Percentiles rank a stretch among this genome's conserved stretches.
Evolutionary conservation across 1,140 invertebrate genomes (phyloP).

Genomic region (Drosophila carrolli): DNA sequence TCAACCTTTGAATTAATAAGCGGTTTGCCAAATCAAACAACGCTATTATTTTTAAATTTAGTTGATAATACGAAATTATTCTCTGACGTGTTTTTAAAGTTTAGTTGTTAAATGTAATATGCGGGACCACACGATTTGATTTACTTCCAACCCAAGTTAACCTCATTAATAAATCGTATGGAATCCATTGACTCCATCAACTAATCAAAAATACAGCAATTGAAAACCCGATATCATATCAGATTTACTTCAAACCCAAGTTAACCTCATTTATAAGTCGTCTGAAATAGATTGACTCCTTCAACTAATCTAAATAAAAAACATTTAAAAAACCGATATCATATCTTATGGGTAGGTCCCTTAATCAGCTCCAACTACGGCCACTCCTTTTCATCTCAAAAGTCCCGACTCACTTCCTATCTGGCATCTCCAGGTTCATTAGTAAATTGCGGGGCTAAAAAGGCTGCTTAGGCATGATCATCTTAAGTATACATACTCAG

Average conservation of each 20-base stretch:
- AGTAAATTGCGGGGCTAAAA: conserved; percentile 31
- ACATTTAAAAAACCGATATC: conserved; percentile 29
- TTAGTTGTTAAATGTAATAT: no score
- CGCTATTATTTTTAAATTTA: no score
- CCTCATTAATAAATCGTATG: no score
- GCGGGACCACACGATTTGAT: no score
- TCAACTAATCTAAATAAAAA: not conserved
- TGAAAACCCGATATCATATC: not conserved
- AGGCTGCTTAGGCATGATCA: conserved; percentile 26
- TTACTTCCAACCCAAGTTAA: no score
- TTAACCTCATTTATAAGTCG: conserved; percentile 12
- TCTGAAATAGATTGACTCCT: not conserved
- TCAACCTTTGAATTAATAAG: no score
- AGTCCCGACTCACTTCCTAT: conserved; percentile 40
- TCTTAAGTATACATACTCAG: conserved; percentile 30
- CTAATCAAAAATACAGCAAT: no score
- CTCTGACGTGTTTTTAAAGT: no score
- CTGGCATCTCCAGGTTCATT: conserved; percentile 29
- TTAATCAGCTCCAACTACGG: conserved; percentile 10
- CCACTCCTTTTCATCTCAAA: conserved; percentile 17
- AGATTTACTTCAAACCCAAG: not conserved
- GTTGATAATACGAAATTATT: no score
- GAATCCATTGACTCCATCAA: no score
- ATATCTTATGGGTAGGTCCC: conserved; percentile 11
- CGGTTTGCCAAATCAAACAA: no score